phyloP scores from a whole-genome alignment of 1,140 invertebrate species.

The Pseudomyrmex cubaensis region DNA sequence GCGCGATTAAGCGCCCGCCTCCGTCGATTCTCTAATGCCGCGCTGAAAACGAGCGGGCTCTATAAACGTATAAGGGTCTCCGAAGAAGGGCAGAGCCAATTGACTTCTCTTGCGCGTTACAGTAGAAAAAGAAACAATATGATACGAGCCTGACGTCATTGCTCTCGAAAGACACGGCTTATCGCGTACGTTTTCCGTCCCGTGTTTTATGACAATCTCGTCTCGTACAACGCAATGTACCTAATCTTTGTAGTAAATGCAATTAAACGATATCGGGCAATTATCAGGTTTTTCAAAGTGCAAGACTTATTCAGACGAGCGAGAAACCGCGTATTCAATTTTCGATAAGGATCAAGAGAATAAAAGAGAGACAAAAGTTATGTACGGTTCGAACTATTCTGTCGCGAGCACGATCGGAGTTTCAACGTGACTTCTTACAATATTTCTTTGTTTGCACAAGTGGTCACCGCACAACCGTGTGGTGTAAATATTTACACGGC shows the following conservation, averaged over 20 bases:
- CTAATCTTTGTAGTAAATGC: neutral
- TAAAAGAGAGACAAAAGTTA: neutral
- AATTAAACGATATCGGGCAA: too few species aligned
- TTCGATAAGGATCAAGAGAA: conserved; percentile 1
- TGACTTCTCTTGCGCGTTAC: conserved; percentile 35
- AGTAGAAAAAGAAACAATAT: conserved; percentile 36
- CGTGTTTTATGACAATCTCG: neutral
- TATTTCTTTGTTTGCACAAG: conserved; percentile 54
- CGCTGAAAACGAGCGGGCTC: conserved; percentile 9
- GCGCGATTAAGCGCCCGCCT: conserved; percentile 43
- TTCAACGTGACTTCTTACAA: neutral
- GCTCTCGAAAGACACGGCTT: conserved; percentile 37
- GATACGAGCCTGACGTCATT: conserved; percentile 50
- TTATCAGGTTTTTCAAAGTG: too few species aligned
- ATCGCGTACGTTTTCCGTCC: conserved; percentile 15
- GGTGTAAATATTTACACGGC: conserved; percentile 33
- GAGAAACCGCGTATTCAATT: neutral
- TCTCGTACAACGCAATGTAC: neutral
- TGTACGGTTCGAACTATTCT: too few species aligned
- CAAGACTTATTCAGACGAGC: too few species aligned
- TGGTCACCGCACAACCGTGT: neutral
- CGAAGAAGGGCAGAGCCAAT: conserved; percentile 65
- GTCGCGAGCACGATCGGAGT: too few species aligned
- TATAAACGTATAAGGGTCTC: conserved; percentile 52
- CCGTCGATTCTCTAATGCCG: conserved; percentile 9